These are phyloP conservation scores for Rhamphomyia laevipes DNA, from an alignment of 2,888 invertebrate species.

Conservation along the genomic window DNA sequence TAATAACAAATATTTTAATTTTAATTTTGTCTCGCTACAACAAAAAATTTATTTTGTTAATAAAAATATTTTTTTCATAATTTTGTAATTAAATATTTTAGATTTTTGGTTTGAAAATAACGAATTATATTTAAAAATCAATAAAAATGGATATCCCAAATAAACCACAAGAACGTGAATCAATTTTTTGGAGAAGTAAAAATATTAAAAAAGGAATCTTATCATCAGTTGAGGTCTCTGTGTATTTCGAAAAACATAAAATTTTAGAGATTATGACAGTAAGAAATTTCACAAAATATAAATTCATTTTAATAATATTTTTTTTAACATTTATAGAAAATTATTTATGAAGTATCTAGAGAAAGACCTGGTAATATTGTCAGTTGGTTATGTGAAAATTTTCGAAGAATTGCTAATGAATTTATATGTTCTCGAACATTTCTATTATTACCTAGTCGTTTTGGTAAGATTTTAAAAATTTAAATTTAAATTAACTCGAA, in stretches of 20 bases:
- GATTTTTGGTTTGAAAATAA: too few relatives aligned
- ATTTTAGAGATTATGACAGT: slow-evolving; percentile 27
- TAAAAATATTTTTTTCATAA: too few relatives aligned
- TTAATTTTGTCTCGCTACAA: too few relatives aligned
- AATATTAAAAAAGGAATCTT: too few relatives aligned
- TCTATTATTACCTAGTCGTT: slow-evolving; percentile 9
- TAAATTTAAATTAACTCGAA: too few relatives aligned
- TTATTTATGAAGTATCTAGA: slow-evolving; percentile 9
- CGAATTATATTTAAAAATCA: too few relatives aligned
- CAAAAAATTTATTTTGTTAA: too few relatives aligned
- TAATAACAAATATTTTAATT: too few relatives aligned
- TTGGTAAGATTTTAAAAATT: slow-evolving; percentile 9
- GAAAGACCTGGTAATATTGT: slow-evolving; percentile 11
- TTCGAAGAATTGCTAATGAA: slow-evolving; percentile 11
- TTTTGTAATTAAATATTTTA: too few relatives aligned
- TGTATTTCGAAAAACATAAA: slow-evolving; percentile 31
- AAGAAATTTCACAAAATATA: not conserved
- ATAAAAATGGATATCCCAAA: too few relatives aligned
- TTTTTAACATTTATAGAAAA: slow-evolving; percentile 8
- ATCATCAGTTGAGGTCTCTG: not conserved
- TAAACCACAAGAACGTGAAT: too few relatives aligned
- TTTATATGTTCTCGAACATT: slow-evolving; percentile 10
- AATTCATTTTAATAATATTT: not conserved
- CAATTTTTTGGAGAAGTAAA: too few relatives aligned
- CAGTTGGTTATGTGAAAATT: slow-evolving; percentile 12